phyloP scores from a whole-genome alignment of 2,797 vertebrate species.

The Parambassis ranga region DNA sequence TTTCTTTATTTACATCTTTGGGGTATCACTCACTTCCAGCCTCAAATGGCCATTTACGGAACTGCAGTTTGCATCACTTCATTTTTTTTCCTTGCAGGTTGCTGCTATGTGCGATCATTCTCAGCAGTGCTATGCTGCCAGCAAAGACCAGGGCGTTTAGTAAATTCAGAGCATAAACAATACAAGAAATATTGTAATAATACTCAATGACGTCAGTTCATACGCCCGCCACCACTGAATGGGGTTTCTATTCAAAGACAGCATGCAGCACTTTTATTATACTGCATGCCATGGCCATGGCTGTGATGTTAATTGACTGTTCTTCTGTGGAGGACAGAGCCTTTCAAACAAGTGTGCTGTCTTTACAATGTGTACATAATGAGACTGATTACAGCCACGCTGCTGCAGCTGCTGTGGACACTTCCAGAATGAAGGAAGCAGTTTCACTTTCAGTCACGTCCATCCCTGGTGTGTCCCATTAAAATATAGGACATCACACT shows the following conservation, averaged over 20 bases:
- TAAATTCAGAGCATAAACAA: neutral
- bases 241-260: neutral
- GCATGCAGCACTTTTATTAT: neutral
- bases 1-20: too few relatives aligned
- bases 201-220: neutral
- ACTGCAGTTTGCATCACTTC: too few relatives aligned
- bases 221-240: neutral
- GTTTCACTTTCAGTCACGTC: neutral
- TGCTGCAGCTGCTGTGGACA: neutral
- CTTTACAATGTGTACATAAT: slow-evolving; percentile 3
- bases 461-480: neutral
- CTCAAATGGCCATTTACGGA: too few relatives aligned
- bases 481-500: slow-evolving; percentile 4
- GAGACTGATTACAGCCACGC: slow-evolving; percentile 4
- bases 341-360: neutral
- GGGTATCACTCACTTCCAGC: too few relatives aligned
- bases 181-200: neutral
- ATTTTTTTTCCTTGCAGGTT: too few relatives aligned
- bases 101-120: too few relatives aligned
- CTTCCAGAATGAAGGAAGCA: too few relatives aligned
- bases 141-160: neutral
- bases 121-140: too few relatives aligned
- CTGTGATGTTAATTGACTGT: neutral
- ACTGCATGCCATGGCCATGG: neutral
- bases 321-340: neutral